A percentile compares a stretch with the other conserved stretches of the same genome.
Conservation (phyloP, 2,113 vertebrate genomes). For the Cinclus mexicanus region DNA sequence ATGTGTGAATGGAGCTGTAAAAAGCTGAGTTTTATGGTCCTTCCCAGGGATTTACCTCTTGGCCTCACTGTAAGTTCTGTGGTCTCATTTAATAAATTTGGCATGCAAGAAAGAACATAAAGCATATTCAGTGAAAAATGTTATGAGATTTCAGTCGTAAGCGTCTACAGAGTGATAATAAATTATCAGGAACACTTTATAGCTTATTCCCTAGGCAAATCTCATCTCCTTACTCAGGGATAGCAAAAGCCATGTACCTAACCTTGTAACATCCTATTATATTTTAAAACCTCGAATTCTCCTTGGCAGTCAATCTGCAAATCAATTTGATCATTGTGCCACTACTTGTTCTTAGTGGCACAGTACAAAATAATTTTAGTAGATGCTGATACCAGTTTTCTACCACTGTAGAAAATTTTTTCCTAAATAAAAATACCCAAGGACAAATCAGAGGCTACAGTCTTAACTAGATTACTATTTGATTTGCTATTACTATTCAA, state of each 20-base stretch:
- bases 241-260: neutral
- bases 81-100: neutral
- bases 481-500: neutral
- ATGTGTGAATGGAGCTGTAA: neutral
- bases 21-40: neutral
- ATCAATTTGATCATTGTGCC: neutral
- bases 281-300: neutral
- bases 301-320: neutral
- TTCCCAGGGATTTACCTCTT: neutral
- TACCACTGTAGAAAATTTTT: neutral
- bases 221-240: neutral
- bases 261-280: neutral
- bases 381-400: neutral
- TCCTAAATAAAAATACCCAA: neutral
- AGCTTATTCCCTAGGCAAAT: neutral
- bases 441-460: neutral
- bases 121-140: neutral
- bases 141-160: neutral
- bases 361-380: neutral
- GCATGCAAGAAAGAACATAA: neutral
- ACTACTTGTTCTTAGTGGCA: neutral
- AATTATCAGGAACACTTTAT: neutral
- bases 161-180: neutral
- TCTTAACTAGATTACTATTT: neutral
- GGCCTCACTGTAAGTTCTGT: neutral